Percentiles rank a stretch among this genome's conserved stretches.
Evolutionary conservation across 2,888 invertebrate species (phyloP).

Genomic region (Drosophila multiciliata): DNA sequence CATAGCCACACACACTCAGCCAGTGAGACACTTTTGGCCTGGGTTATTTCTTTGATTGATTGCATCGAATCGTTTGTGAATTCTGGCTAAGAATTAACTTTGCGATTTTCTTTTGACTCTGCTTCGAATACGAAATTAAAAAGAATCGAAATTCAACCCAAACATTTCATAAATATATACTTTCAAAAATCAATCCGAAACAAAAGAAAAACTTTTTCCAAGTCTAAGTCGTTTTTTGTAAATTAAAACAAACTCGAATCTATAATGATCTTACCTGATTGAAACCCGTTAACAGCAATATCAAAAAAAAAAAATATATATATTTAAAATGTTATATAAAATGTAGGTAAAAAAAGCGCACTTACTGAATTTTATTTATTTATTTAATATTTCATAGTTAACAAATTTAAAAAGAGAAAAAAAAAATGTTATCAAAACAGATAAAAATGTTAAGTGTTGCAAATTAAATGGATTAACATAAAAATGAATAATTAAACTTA

Average conservation of each 20-base stretch:
- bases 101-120: constrained; percentile 3
- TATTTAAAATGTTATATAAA: too few relatives aligned
- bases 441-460: too few relatives aligned
- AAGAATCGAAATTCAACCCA: not conserved
- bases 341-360: not conserved
- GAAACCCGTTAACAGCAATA: not conserved
- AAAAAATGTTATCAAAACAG: too few relatives aligned
- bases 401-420: too few relatives aligned
- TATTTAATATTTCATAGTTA: not conserved
- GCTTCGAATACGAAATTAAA: not conserved
- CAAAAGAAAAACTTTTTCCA: not conserved
- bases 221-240: not conserved
- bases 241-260: too few relatives aligned
- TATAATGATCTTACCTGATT: not conserved
- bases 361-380: not conserved
- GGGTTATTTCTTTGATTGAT: constrained; percentile 48
- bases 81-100: not conserved
- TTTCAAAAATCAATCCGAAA: not conserved
- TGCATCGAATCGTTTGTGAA: constrained; percentile 11
- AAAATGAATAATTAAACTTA: not conserved
- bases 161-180: not conserved
- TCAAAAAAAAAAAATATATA: not conserved
- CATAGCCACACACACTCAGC: not conserved
- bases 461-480: too few relatives aligned
- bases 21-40: constrained; percentile 22